Evolutionary conservation across 2,888 invertebrate species (phyloP), one percentile per base, ranked within the genome.

Genomic region (Apoderus coryli): DNA sequence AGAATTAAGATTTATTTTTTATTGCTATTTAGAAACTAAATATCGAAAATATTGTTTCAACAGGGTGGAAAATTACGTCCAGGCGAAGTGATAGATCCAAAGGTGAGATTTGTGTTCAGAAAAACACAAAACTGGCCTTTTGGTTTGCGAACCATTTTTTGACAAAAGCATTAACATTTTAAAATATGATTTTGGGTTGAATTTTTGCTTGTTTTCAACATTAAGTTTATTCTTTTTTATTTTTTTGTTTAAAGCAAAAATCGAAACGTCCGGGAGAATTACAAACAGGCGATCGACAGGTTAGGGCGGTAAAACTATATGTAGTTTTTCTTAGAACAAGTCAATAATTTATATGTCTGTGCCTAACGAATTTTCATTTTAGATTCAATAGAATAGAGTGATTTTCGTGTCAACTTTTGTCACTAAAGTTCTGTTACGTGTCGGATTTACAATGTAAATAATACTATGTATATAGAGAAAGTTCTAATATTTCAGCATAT

Each of bases 261-360:
- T 37, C 69, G 62, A 69, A 68, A 63, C 77, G 81, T 60, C 80
- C 80, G 57, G 82, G 81, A 61, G 78, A 75, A 72, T 68, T 81
- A 65, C 52, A 48, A 36, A 32, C 41, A 36, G 55, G 59, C 41
- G 61, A 66, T 16, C 69, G 71, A 65, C 77, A 79, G 63, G 81
- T 81, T 72, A 76, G 76, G 45, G 45, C 45, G 48, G 45, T 44
- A 47, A 41, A 36, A 38, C 33, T 35, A 34, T 40, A 38, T 41
- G 41, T 46, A 39, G 43, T 40, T 39, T 40, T 36, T 37, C 28
- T 34, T 35, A 27, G 22, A 39, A 37, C 22, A 28, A 31, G 43
- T 43, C 40, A 44, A 42, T 46, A 44, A 42, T 46, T 29, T 28
- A 38, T 49, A 47, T 58, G 56, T 57, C 51, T 57, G 57, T 57